Base-by-base conservation (phyloP, 2,888 invertebrate species). In the Trissolcus japonicus region DNA sequence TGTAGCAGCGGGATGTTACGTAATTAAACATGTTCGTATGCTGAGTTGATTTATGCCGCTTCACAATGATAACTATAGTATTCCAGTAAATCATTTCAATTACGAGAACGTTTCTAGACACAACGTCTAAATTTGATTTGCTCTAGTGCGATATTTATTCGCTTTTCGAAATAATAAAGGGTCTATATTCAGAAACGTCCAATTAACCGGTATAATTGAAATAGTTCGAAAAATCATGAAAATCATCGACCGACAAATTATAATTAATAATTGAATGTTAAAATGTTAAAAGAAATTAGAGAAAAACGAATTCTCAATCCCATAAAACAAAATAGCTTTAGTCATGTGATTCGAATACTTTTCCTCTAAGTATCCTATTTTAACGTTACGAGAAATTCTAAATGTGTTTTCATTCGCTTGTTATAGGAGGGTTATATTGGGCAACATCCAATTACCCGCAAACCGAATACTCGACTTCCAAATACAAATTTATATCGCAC, bases 401-500 rank as follows among this genome's bases (percentile, higher is more conserved):
- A 56, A 50, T 46, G 9, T 35, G 55, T 53, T 51, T 54, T 11
- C 59, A 41, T 61, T 48, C 40, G 21, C 40, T 11, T 14, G 55
- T 50, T 65, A 67, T 74, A 74, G 50, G 46, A 53, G 48, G 67
- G 51, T 62, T 74, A 67, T 74, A 74, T 74, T 62, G 50, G 74
- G 74, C 40, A 14, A 4, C 51, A 53, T 74, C 67, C 67, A 74
- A 74, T 74, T 74, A 74, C 40, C 62, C 60, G 16, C 61, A 51
- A 67, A 62, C 62, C 67, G 55, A 67, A 74, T 74, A 25, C 54
- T 7, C 53, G 6, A 62, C 51, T 67, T 67, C 55, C 61, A 66
- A 61, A 73, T 73, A 67, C 57, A 74, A 67, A 74, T 74, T 67
- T 62, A 74, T 62, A 53, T 29, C 62, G 60, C 60, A 74, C 61